Conservation (phyloP, 2,113 vertebrate species). For the Notechis scutatus region DNA sequence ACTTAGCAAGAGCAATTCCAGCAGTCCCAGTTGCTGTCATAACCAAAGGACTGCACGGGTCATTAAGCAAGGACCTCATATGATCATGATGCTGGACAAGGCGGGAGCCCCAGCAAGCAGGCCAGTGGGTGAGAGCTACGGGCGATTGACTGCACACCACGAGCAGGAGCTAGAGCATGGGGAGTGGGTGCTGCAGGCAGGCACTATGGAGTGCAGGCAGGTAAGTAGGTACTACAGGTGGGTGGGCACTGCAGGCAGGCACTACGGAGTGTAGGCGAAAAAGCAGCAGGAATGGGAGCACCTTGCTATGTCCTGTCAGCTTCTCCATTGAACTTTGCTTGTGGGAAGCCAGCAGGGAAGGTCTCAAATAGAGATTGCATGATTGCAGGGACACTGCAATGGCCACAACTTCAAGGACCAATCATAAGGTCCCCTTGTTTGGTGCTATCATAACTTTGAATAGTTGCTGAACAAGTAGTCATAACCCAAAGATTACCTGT, state of each 20-base stretch:
- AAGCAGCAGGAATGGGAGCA: neutral
- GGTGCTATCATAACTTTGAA: neutral
- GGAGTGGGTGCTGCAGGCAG: neutral
- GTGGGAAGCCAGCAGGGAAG: neutral
- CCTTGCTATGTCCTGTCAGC: neutral
- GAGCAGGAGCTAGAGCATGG: neutral
- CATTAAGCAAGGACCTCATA: neutral
- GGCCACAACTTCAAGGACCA: neutral
- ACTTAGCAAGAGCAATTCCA: neutral
- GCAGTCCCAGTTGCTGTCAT: neutral
- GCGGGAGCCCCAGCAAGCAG: neutral
- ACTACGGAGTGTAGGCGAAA: neutral
- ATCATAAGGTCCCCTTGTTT: neutral
- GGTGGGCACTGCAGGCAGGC: neutral
- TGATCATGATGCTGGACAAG: neutral
- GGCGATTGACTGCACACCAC: neutral
- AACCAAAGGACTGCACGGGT: neutral
- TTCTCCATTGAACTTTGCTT: neutral
- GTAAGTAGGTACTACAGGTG: neutral
- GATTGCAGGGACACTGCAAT: neutral
- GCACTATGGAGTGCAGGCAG: neutral
- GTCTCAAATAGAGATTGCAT: neutral
- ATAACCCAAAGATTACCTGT: neutral
- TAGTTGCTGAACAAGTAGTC: neutral
- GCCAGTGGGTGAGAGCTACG: neutral